Evolutionary conservation across 2,888 invertebrate species (phyloP).

Genomic region (Rhogogaster chlorosoma): DNA sequence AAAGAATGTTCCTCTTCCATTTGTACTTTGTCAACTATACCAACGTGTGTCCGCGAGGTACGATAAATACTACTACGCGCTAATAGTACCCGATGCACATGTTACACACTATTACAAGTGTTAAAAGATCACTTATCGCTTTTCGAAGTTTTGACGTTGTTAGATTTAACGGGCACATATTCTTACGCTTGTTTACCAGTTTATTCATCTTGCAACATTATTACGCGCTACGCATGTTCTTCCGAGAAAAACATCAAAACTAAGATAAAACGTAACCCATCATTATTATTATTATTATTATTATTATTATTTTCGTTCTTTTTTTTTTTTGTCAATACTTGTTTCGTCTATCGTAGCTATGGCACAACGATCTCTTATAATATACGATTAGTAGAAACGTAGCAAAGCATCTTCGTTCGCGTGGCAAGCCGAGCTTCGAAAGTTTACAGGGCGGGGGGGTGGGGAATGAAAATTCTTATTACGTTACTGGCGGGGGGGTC

Average conservation of each 20-base stretch:
- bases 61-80: background rate
- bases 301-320: background rate
- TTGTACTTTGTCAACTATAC: background rate
- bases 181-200: constrained; percentile 6
- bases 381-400: background rate
- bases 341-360: constrained; percentile 1
- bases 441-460: background rate
- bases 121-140: constrained; percentile 37
- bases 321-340: background rate
- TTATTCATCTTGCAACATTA: constrained; percentile 15
- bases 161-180: constrained; percentile 1
- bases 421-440: constrained; percentile 20
- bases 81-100: constrained; percentile 3
- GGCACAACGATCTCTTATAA: background rate
- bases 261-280: background rate
- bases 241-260: background rate
- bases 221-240: constrained; percentile 3
- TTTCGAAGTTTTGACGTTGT: constrained; percentile 13
- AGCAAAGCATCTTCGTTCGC: constrained; percentile 5
- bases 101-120: constrained; percentile 14
- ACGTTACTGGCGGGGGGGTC: constrained; percentile 45
- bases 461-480: constrained; percentile 37
- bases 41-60: background rate
- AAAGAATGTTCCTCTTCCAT: background rate
- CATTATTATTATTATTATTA: background rate